Conservation (phyloP, 2,888 invertebrate genomes). For the Cyclophora punctaria region DNA sequence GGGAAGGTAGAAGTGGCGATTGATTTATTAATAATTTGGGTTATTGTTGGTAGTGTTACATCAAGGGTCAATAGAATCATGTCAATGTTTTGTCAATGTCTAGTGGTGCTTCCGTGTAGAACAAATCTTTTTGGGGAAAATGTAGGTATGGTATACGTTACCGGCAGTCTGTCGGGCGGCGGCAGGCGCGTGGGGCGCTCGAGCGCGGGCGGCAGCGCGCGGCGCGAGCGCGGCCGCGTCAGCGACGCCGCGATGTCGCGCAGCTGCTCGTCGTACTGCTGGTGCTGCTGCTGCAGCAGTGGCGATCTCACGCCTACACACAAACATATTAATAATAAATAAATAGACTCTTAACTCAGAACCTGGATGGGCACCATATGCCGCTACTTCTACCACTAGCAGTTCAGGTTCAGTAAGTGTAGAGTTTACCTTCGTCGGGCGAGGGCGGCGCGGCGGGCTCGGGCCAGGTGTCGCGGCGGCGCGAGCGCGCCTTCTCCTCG, state of each 20-base stretch:
- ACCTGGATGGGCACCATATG: no score
- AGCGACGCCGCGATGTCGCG: constrained; percentile 89
- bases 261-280: constrained; percentile 80
- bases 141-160: constrained; percentile 15
- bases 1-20: no score
- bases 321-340: constrained; percentile 22
- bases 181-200: constrained; percentile 73
- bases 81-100: no score
- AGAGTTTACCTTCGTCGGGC: constrained; percentile 46
- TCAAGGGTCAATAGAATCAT: no score
- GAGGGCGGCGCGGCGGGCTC: constrained; percentile 42
- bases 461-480: constrained; percentile 71
- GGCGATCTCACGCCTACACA: constrained; percentile 50
- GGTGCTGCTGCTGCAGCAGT: constrained; percentile 63
- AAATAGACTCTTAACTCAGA: no score
- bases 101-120: no score
- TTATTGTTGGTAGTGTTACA: no score
- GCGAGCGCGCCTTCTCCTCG: constrained; percentile 80
- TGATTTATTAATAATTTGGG: no score
- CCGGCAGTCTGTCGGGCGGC: constrained; percentile 59
- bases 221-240: constrained; percentile 79
- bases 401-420: not conserved
- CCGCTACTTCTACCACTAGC: no score
- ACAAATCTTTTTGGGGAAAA: no score
- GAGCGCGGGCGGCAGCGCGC: constrained; percentile 68